A percentile compares a stretch with the other conserved stretches of the same genome.
Evolutionary conservation across 2,888 invertebrate genomes (phyloP).

Genomic region (Odontothrips loti): DNA sequence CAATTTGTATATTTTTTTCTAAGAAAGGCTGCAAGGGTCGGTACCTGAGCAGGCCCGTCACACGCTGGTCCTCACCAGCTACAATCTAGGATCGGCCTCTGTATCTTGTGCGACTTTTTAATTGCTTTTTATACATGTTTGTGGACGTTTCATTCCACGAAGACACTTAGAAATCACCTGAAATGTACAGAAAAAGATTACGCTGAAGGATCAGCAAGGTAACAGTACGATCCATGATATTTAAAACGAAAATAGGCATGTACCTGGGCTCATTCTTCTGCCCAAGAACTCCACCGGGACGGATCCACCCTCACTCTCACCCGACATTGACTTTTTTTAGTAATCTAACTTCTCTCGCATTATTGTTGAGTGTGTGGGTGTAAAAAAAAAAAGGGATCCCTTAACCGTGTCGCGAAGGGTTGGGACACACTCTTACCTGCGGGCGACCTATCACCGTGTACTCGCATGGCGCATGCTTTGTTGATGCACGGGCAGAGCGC

Average conservation of each 20-base stretch:
- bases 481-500: background rate
- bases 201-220: background rate
- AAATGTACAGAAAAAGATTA: slow-evolving; percentile 8
- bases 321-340: background rate
- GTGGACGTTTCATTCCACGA: slow-evolving; percentile 1
- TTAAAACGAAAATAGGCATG: background rate
- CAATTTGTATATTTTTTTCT: too few species aligned
- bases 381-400: too few species aligned
- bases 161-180: background rate
- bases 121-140: background rate
- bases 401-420: too few species aligned
- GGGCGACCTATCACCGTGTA: too few species aligned
- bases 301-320: background rate
- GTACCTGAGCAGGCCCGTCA: slow-evolving; percentile 7
- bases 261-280: slow-evolving; percentile 1
- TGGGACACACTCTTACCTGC: too few species aligned
- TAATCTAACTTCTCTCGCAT: too few species aligned
- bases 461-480: background rate
- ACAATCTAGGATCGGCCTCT: background rate
- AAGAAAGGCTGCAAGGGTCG: background rate
- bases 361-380: too few species aligned
- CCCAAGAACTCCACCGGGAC: background rate
- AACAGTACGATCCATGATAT: background rate
- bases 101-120: background rate
- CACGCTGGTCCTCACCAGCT: background rate